Evolutionary conservation across 2,113 vertebrate species (phyloP).

Genomic region (Apeltes quadracus): DNA sequence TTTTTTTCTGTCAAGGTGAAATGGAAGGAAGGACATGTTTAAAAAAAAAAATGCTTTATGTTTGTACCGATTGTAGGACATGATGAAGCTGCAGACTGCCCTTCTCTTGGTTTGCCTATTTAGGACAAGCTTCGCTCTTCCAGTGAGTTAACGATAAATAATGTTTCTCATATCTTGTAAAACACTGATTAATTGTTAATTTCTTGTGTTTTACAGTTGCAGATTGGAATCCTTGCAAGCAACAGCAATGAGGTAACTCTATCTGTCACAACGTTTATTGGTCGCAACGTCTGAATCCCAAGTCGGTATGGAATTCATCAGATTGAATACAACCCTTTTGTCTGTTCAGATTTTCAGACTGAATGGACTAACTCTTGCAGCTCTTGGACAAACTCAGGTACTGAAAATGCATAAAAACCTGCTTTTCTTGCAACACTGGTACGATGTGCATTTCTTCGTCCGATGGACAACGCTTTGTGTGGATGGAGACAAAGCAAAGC

Average conservation of each 20-base stretch:
- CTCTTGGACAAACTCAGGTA: conserved; percentile 75
- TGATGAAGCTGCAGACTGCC: conserved; percentile 65
- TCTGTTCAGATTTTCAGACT: conserved; percentile 72
- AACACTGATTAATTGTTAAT: neutral
- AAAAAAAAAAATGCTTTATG: neutral
- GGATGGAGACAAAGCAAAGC: neutral
- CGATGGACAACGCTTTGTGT: neutral
- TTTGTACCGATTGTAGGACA: conserved; percentile 35
- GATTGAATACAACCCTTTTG: neutral
- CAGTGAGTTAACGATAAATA: conserved; percentile 58
- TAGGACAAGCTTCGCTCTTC: conserved; percentile 63
- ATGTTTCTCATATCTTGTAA: neutral
- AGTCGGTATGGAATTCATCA: neutral
- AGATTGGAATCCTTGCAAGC: conserved; percentile 80
- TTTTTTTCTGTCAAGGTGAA: neutral
- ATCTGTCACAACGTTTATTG: neutral
- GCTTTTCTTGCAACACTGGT: too few relatives aligned
- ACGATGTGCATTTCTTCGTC: neutral
- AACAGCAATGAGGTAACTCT: conserved; percentile 82
- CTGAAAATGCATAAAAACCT: neutral
- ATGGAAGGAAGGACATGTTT: neutral
- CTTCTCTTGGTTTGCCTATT: conserved; percentile 65
- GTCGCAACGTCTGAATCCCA: neutral
- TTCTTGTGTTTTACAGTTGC: conserved; percentile 58
- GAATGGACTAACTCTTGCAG: conserved; percentile 74